A percentile compares a stretch with the other conserved stretches of the same genome.
Conservation (phyloP, 64 coral and sea anemone genomes). For the Pachyseris speciosa region DNA sequence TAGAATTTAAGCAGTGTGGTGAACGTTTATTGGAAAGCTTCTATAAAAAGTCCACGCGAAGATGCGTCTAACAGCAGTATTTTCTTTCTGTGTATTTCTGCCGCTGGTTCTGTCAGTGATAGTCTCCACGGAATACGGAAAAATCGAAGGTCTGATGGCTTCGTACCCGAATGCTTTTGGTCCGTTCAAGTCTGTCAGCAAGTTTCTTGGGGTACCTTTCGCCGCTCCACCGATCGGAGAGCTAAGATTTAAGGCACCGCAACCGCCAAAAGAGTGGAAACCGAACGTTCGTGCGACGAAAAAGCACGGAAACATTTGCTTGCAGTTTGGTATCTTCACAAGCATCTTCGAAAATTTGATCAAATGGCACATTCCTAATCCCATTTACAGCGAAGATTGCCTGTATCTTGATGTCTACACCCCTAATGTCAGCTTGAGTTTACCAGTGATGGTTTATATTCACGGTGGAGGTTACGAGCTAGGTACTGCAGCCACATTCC, state of each 20-base stretch:
- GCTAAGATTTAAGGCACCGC: conserved; percentile 4
- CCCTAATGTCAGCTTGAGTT: background rate
- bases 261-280: background rate
- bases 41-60: too few relatives aligned
- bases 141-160: too few relatives aligned
- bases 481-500: background rate
- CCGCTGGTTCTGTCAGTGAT: too few relatives aligned
- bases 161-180: background rate
- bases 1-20: too few relatives aligned
- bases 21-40: too few relatives aligned
- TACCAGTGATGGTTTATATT: conserved; percentile 45
- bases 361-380: too few relatives aligned
- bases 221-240: conserved; percentile 40
- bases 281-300: conserved; percentile 20
- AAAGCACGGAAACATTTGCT: too few relatives aligned
- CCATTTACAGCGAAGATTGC: conserved; percentile 24
- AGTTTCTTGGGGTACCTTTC: conserved; percentile 33
- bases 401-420: conserved; percentile 15
- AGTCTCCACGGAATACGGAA: too few relatives aligned
- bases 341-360: too few relatives aligned
- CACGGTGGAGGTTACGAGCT: conserved; percentile 1
- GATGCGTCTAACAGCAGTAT: too few relatives aligned
- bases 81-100: too few relatives aligned
- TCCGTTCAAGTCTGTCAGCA: background rate
- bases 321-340: too few relatives aligned